Conservation (phyloP, 2,888 invertebrate species). For the Conops quadrifasciatus region DNA sequence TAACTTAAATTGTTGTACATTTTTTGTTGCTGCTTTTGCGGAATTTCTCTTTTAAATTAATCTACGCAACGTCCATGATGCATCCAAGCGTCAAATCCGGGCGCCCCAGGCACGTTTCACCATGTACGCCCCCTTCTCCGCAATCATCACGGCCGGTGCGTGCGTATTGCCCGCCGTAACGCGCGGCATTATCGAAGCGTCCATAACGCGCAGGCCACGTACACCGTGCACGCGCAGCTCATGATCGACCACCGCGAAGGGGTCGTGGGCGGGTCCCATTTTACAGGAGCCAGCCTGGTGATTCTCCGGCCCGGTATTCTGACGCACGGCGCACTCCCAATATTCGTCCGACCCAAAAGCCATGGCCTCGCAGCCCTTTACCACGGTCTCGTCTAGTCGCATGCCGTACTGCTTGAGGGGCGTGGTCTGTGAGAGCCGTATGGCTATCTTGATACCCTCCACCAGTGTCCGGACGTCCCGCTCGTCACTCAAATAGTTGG, state of each 20-base stretch:
- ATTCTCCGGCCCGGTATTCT: constrained; percentile 81
- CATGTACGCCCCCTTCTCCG: constrained; percentile 71
- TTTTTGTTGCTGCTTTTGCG: not conserved
- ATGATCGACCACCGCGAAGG: constrained; percentile 78
- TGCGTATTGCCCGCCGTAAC: constrained; percentile 82
- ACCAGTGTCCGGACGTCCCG: constrained; percentile 81
- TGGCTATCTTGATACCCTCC: constrained; percentile 84
- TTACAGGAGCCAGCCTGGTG: constrained; percentile 85
- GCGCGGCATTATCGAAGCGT: constrained; percentile 82
- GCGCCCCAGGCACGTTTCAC: constrained; percentile 65
- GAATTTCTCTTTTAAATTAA: constrained; percentile 54
- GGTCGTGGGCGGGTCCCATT: constrained; percentile 79
- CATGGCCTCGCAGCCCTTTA: constrained; percentile 77
- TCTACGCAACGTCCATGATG: constrained; percentile 63
- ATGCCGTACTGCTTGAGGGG: constrained; percentile 76
- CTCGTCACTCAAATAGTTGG: constrained; percentile 72
- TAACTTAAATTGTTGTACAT: not conserved
- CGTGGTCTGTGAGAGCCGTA: constrained; percentile 76
- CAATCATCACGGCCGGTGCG: constrained; percentile 81
- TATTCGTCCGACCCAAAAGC: constrained; percentile 78
- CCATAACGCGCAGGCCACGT: constrained; percentile 75
- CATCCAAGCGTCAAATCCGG: constrained; percentile 60
- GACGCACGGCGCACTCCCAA: constrained; percentile 77
- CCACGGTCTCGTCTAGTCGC: constrained; percentile 76
- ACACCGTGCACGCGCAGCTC: constrained; percentile 73